Evolutionary conservation across 2,797 vertebrate genomes (phyloP).

Genomic region (Argya squamiceps): DNA sequence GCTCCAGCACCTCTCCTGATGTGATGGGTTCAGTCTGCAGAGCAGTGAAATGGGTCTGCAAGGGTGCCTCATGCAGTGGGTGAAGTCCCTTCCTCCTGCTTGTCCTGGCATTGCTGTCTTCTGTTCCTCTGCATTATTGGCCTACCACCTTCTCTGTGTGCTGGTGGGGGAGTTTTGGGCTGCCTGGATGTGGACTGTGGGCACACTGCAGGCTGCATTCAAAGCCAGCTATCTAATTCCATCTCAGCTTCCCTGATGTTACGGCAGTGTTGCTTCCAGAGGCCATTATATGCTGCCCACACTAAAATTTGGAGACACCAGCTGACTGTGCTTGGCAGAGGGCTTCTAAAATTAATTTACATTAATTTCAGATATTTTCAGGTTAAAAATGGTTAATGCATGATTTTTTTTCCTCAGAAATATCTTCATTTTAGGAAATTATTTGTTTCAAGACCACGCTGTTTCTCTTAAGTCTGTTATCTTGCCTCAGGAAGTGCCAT

Average conservation of each 20-base stretch:
- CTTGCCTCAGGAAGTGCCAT: not conserved
- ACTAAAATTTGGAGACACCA: not conserved
- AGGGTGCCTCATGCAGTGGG: not conserved
- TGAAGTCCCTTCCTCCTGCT: not conserved
- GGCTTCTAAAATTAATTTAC: not conserved
- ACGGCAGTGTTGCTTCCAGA: not conserved
- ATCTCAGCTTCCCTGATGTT: not conserved
- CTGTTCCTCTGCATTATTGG: rapidly evolving
- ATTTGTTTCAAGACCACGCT: not conserved
- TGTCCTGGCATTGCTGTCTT: not conserved
- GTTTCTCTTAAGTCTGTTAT: not conserved
- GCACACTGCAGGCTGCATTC: not conserved
- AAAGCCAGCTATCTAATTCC: not conserved
- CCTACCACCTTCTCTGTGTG: not conserved
- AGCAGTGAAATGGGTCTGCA: not conserved
- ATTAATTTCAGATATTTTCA: not conserved
- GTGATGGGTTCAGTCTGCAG: not conserved
- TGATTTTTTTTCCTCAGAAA: not conserved
- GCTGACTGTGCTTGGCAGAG: not conserved
- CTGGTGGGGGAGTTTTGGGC: not conserved
- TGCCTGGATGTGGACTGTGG: not conserved
- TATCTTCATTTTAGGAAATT: not conserved
- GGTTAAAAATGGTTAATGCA: not conserved
- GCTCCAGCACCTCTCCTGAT: not conserved
- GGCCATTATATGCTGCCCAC: rapidly evolving